Evolutionary conservation across 2,888 invertebrate species (phyloP).

Genomic region (Mongoloraphidia duomilia): DNA sequence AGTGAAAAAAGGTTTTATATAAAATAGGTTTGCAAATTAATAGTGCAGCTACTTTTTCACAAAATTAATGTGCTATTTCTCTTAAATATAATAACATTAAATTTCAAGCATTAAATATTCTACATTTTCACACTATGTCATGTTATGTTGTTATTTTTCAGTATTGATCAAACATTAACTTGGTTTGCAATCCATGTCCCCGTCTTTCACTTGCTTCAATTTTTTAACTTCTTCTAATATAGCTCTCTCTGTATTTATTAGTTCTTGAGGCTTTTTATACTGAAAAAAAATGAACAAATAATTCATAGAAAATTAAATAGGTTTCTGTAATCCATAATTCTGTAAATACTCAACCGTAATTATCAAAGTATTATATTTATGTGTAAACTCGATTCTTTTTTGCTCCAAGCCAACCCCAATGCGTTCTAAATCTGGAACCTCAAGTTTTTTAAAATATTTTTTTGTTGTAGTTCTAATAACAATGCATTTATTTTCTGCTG

Average conservation of each 20-base stretch:
- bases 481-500: conserved; percentile 47
- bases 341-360: conserved; percentile 38
- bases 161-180: conserved; percentile 14
- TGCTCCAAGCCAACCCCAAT: conserved; percentile 46
- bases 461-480: conserved; percentile 63
- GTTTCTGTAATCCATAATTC: conserved; percentile 4
- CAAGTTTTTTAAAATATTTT: conserved; percentile 63
- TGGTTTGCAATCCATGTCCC: conserved; percentile 25
- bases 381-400: conserved; percentile 46
- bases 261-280: conserved; percentile 61
- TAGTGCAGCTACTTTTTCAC: too few relatives aligned
- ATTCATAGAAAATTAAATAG: conserved; percentile 7
- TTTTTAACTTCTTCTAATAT: conserved; percentile 26
- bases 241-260: conserved; percentile 55
- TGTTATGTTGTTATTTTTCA: too few relatives aligned
- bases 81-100: too few relatives aligned
- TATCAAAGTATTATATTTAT: conserved; percentile 64
- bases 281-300: conserved; percentile 29
- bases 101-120: too few relatives aligned
- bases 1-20: too few relatives aligned
- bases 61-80: too few relatives aligned
- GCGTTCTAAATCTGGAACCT: conserved; percentile 54
- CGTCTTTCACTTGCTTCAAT: conserved; percentile 22
- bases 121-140: too few relatives aligned
- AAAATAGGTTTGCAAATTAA: too few relatives aligned